Base-by-base conservation (phyloP, 2,888 invertebrate genomes). In the Cryptus armator region DNA sequence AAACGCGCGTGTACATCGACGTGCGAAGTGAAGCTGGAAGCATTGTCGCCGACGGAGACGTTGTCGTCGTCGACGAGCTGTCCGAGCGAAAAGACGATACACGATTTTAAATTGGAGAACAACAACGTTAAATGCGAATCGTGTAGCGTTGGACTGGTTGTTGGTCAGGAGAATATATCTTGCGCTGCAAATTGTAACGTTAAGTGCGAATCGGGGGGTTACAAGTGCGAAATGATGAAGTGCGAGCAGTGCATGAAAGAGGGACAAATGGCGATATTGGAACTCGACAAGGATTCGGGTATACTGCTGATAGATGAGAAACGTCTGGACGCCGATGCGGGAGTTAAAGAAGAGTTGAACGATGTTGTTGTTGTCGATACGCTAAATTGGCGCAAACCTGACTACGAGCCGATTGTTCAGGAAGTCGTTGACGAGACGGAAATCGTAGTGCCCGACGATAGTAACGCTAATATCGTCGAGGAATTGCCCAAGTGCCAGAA, bases 341-440 rank as follows among this genome's bases (percentile, higher is more conserved):
- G 92, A 66, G 92, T 93, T 44, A 93, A 93, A 78, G 94, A 95
- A 83, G 95, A 95, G 64, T 93, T 94, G 3, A 95, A 95, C 85
- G 95, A 95, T 85, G 95, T 95, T 76, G 95, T 95, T 78, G 94
- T 95, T 37, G 94, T 95, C 66, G 94, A 95, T 85, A 94, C 94
- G 43, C 95, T 91, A 32, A 89, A 85, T 74, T 93, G 93, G 93
- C 92, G 92, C 70, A 94, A 94, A 74, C 93, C 93, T 4, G 93
- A 93, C 87, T 94, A 94, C 76, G 93, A 93, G 79, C 87, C 93
- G 43, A 93, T 92, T 5, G 94, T 92, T 2, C 88, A 90, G 71
- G 94, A 93, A 81, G 89, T 89, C 7, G 89, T 88, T 3, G 91
- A 92, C 10, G 90, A 91, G 9, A 86, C 86, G 62, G 48, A 44